Conservation (phyloP, 2,113 vertebrate genomes). For the Ondatra zibethicus region DNA sequence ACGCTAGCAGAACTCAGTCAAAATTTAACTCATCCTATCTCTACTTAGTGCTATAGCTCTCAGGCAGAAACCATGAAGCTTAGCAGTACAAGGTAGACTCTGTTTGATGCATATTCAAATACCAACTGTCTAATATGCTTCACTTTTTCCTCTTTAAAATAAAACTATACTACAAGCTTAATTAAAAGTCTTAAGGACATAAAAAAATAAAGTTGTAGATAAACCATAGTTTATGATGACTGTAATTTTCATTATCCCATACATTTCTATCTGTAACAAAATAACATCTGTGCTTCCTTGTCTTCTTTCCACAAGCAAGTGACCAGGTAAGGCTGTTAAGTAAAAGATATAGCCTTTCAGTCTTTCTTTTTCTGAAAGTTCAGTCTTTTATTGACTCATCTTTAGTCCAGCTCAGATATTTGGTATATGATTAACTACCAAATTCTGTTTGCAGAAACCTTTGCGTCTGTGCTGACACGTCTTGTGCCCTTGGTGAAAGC, state of each 20-base stretch:
- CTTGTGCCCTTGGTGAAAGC: conserved; percentile 29
- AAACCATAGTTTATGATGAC: neutral
- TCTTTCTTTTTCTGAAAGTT: neutral
- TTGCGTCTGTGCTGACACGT: neutral
- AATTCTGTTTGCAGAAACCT: conserved; percentile 14
- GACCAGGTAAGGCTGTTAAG: neutral
- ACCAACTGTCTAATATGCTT: neutral
- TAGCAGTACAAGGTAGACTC: neutral
- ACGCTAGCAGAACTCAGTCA: neutral
- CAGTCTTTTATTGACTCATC: neutral
- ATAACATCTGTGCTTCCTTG: neutral
- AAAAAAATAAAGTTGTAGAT: conserved; percentile 8
- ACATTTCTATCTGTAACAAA: neutral
- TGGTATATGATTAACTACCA: conserved; percentile 4
- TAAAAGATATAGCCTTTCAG: neutral
- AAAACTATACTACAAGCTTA: neutral
- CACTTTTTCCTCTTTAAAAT: neutral
- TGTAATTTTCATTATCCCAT: neutral
- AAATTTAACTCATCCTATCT: neutral
- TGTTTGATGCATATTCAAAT: neutral
- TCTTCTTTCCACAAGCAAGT: neutral
- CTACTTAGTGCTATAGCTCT: neutral
- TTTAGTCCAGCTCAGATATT: conserved; percentile 23
- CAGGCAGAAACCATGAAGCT: neutral
- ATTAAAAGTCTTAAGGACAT: neutral